A percentile compares a stretch with the other conserved stretches of the same genome.
Conservation (phyloP, 2,113 vertebrate genomes). For the Xiphophorus hellerii region DNA sequence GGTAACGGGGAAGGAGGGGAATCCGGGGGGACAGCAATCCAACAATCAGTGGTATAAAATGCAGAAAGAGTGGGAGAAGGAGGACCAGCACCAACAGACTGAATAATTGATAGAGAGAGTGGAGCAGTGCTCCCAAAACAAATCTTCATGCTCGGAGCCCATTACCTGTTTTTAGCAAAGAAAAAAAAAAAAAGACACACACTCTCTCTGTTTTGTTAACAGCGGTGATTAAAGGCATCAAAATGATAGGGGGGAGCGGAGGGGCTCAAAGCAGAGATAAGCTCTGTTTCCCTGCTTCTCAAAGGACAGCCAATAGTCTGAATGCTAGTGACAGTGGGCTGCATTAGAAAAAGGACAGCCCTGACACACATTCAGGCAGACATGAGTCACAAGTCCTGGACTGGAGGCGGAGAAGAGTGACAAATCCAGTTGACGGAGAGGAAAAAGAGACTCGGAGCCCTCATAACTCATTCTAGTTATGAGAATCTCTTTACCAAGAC, state of each 20-base stretch:
- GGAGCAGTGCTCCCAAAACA: constrained; percentile 50
- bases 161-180: constrained; percentile 54
- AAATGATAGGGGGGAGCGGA: constrained; percentile 10
- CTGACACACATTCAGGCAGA: constrained; percentile 25
- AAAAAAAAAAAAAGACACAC: constrained; percentile 21
- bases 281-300: constrained; percentile 10
- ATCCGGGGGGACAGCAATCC: constrained; percentile 44
- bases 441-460: background rate
- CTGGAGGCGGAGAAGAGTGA: constrained; percentile 14
- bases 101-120: constrained; percentile 72
- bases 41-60: constrained; percentile 60
- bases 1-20: background rate
- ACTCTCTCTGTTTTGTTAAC: constrained; percentile 24
- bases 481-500: background rate
- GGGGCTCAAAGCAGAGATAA: constrained; percentile 12
- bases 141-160: constrained; percentile 56
- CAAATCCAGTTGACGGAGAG: constrained; percentile 1
- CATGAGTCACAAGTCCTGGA: constrained; percentile 28
- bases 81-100: constrained; percentile 32
- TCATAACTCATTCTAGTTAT: background rate
- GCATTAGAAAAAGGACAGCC: constrained; percentile 9
- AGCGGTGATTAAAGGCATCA: constrained; percentile 40
- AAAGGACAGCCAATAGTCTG: constrained; percentile 20
- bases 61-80: constrained; percentile 50
- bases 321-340: constrained; percentile 24